Evolutionary conservation across 1,140 invertebrate species (phyloP), one percentile per base, ranked within the genome.

Genomic region (Leptestheria dahalacensis): DNA sequence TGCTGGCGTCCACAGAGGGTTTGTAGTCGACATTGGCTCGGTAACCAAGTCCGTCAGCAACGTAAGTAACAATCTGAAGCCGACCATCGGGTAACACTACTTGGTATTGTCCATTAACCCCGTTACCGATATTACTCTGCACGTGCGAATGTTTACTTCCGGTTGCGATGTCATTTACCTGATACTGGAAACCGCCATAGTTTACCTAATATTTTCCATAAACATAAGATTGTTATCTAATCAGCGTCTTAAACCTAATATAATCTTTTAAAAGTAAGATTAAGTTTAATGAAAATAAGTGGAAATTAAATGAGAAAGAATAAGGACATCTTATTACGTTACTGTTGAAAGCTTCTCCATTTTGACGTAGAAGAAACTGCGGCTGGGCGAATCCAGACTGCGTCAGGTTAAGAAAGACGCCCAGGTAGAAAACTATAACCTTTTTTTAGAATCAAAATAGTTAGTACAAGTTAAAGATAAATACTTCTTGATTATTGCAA

Each of bases 21-120:
- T 48, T 56, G 48, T 60, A 60, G n/a, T 60, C 59, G 51, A 60
- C 59, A 29, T 60, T 60, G 23, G 59, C 59, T 21, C 59, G 46
- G 48, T 60, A 60, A 25, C 59, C 59, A 24, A 28, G 48, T 48
- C 25, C 48, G 28, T 60, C 59, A 21, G 59, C 59, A 24, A 60
- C 50, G 28, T 60, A 60, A 26, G 59, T 60, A n/a, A 60, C 59
- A 4, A 49, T 60, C 41, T 60, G 59, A 15, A 60, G 15, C 9
- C 59, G 48, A 50, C 59, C 59, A n/a, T 60, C 59, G n/a, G 59
- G 59, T 29, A 60, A 20, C 2, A 50, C 12, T 4, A 60, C 59
- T 23, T 60, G 55, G 49, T 60, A 60, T 50, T 60, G 59, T 2
- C 59, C 59, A 1, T 48, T 60, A 11, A 25, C 48, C 9, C 48